phyloP scores from a whole-genome alignment of 30 jellyfish, hydroid and myxozoan genomes.

The Phacellophora camtschatica region DNA sequence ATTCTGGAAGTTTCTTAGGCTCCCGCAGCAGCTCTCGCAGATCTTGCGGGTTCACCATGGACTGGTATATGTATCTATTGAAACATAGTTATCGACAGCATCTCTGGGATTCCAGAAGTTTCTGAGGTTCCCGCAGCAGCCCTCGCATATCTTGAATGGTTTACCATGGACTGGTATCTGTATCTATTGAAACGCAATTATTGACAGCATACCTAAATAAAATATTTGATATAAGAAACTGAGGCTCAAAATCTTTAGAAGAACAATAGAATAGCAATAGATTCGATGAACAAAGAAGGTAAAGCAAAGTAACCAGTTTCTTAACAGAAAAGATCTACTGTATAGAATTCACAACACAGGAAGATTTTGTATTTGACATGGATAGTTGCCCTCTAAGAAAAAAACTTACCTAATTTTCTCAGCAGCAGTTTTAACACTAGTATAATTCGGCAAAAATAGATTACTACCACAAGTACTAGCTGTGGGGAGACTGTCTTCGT shows the following conservation, averaged over 20 bases:
- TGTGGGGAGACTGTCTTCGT: slow-evolving; percentile 72
- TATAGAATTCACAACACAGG: not conserved
- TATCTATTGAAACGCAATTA: slow-evolving; percentile 87
- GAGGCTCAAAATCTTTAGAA: too few relatives aligned
- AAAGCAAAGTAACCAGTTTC: not conserved
- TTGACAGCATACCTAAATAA: slow-evolving; percentile 77
- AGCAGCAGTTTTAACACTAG: slow-evolving; percentile 66
- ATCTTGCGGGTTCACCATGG: too few relatives aligned
- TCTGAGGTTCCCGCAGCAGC: too few relatives aligned
- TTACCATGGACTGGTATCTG: slow-evolving; percentile 95
- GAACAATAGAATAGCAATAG: too few relatives aligned
- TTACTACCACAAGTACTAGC: slow-evolving; percentile 96
- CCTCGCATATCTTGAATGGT: too few relatives aligned
- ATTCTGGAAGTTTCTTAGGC: too few relatives aligned
- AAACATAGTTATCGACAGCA: slow-evolving; percentile 85
- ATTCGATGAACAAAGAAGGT: not conserved
- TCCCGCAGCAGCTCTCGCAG: too few relatives aligned
- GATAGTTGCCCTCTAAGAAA: not conserved
- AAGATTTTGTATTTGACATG: too few relatives aligned
- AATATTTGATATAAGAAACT: too few relatives aligned
- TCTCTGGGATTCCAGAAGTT: too few relatives aligned
- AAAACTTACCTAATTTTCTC: slow-evolving; percentile 76
- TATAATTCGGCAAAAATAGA: slow-evolving; percentile 79
- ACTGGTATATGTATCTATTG: slow-evolving; percentile 90
- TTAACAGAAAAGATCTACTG: not conserved